phyloP scores from a whole-genome alignment of 2,888 invertebrate species.

The Iselma pallidipennis region DNA sequence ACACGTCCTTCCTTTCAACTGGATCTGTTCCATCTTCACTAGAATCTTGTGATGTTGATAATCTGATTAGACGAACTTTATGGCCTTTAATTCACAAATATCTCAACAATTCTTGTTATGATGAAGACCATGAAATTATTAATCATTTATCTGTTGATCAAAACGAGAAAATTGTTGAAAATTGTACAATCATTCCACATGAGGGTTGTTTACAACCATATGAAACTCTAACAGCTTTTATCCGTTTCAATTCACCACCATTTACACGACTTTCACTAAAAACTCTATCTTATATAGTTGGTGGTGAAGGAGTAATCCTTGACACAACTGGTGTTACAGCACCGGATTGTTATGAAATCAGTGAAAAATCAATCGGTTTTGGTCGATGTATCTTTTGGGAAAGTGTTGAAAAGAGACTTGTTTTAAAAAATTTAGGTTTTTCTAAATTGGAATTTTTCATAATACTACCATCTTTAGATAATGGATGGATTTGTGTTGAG shows the following conservation, averaged over 20 bases:
- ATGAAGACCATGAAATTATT: slow-evolving; percentile 4
- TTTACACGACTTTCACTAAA: slow-evolving; percentile 57
- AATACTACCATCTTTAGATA: slow-evolving; percentile 53
- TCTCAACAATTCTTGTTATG: not conserved
- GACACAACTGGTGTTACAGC: slow-evolving; percentile 60
- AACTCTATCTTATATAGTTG: slow-evolving; percentile 60
- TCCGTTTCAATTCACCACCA: slow-evolving; percentile 57
- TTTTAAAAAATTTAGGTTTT: slow-evolving; percentile 59
- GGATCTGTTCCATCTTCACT: no score
- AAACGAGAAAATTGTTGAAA: slow-evolving; percentile 41
- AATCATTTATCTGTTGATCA: slow-evolving; percentile 11
- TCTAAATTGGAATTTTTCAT: slow-evolving; percentile 56
- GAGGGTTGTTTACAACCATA: slow-evolving; percentile 60
- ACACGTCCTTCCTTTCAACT: no score
- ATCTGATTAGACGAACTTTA: not conserved
- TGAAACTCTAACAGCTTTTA: slow-evolving; percentile 56
- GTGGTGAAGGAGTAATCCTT: slow-evolving; percentile 62
- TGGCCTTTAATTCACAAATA: not conserved
- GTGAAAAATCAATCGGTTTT: slow-evolving; percentile 52
- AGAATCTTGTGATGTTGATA: not conserved
- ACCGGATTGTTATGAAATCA: slow-evolving; percentile 58
- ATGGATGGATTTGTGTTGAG: slow-evolving; percentile 56
- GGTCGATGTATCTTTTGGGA: slow-evolving; percentile 55
- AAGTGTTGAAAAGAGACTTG: slow-evolving; percentile 41
- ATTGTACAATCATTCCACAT: slow-evolving; percentile 57